Evolutionary conservation across 2,113 vertebrate genomes (phyloP), one percentile per base, ranked within the genome.

Genomic region (Bufo gargarizans): DNA sequence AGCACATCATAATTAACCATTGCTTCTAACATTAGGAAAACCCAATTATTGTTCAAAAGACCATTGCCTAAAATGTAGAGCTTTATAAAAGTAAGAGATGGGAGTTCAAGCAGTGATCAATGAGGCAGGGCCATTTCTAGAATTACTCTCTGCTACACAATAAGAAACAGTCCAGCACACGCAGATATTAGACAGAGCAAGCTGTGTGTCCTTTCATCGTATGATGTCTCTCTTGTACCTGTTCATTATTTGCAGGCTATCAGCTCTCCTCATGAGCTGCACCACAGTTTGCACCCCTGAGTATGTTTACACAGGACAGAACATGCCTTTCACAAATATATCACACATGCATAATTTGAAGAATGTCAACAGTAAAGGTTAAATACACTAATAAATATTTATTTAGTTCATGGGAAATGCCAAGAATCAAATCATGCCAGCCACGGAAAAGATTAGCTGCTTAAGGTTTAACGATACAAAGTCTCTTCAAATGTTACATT

Each of bases 301-400:
- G 55, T 80, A 59, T 80, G 77, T 80, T 58, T 80, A 80, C 55
- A 58, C 13, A 80, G n/a, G 47, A 10, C 53, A 80, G 49, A 78
- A 33, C 77, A 80, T 80, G 77, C 77, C 11, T 80, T 80, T 53
- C 55, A 58, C 77, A 58, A 80, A 80, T 80, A 58, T 12, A 43
- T 58, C 77, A 22, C 50, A 78, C 49, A 56, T 78, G 77, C 77
- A 78, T n/a, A 80, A 80, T 59, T 14, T 58, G 12, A 80, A 80
- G 14, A 56, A 58, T 56, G 77, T 80, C 77, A 80, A 80, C 55
- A 55, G 55, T 55, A 80, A 80, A 80, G 77, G 77, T 80, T 80
- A 80, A 80, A 80, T 80, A 80, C 55, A 58, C 20, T 58, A 59
- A 80, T 80, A 80, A 56, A 80, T 80, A 80, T 80, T 80, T 80